Conservation (phyloP, 2,888 invertebrate genomes). For the Eupithecia subfuscata region DNA sequence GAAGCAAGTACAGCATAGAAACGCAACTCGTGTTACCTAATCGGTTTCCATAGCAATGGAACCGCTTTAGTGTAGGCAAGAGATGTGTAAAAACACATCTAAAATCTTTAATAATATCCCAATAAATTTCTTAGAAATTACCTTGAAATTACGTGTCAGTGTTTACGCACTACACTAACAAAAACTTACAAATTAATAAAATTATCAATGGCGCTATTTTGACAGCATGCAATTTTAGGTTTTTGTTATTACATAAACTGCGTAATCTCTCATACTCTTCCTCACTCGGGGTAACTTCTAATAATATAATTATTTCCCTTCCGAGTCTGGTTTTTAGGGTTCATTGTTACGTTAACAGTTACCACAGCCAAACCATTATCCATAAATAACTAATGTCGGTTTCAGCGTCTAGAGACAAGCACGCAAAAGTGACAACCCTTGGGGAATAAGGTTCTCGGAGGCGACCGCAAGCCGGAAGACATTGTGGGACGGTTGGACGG, state of each 20-base stretch:
- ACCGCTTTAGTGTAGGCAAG: background rate
- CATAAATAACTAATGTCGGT: background rate
- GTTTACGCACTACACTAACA: too few species aligned
- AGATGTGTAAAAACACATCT: background rate
- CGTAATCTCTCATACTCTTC: too few species aligned
- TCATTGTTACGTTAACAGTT: background rate
- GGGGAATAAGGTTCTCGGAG: background rate
- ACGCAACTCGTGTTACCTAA: slow-evolving; percentile 1
- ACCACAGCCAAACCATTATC: background rate
- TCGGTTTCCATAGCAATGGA: background rate
- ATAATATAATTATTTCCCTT: background rate
- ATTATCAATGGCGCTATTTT: too few species aligned
- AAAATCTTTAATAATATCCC: too few species aligned
- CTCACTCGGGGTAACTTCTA: too few species aligned
- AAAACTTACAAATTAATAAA: too few species aligned
- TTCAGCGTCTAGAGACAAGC: background rate
- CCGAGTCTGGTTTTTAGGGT: background rate
- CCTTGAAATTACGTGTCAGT: too few species aligned
- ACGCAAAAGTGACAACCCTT: background rate
- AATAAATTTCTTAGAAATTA: too few species aligned
- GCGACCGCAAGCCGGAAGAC: background rate
- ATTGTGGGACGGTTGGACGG: background rate
- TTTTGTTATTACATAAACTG: too few species aligned
- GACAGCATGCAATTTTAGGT: too few species aligned
- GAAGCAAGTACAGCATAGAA: slow-evolving; percentile 15